Percentiles rank a stretch among this genome's conserved stretches.
These are phyloP conservation scores for Catotricha subobsoleta DNA, from an alignment of 2,888 invertebrate genomes.

Conservation along the genomic window DNA sequence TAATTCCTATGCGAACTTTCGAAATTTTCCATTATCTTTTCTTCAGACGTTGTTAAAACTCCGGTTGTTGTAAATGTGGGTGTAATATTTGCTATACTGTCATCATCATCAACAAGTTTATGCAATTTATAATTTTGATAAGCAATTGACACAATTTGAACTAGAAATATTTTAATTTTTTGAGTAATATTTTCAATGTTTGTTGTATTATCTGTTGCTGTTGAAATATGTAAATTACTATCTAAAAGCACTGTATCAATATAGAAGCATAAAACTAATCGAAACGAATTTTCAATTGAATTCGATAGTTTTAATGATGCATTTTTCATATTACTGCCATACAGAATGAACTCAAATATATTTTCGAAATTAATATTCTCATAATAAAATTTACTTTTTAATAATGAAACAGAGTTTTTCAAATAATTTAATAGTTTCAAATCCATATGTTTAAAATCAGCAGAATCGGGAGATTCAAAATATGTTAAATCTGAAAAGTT, in stretches of 20 bases:
- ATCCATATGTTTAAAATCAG: conserved; percentile 5
- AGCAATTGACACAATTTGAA: conserved; percentile 10
- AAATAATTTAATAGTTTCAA: background rate
- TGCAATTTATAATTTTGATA: conserved; percentile 10
- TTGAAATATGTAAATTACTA: conserved; percentile 1
- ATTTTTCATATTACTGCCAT: conserved; percentile 5
- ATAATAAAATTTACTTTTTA: conserved; percentile 1
- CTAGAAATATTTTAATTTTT: conserved; percentile 11
- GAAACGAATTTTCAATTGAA: conserved; percentile 12
- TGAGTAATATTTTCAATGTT: conserved; percentile 12
- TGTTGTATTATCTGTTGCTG: background rate
- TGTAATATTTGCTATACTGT: no score
- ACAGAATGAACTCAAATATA: conserved; percentile 13
- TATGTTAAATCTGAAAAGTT: conserved; percentile 1
- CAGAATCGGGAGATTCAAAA: conserved; percentile 1
- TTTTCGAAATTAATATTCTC: conserved; percentile 11
- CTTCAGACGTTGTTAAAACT: background rate
- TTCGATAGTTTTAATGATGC: background rate
- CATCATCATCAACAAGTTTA: background rate
- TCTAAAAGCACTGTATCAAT: conserved; percentile 12
- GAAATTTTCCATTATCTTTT: background rate
- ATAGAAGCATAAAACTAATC: conserved; percentile 14
- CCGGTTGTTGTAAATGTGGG: no score
- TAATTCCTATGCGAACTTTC: no score
- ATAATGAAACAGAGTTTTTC: background rate